Percentiles rank a stretch among this genome's conserved stretches.
Evolutionary conservation across 2,113 vertebrate genomes (phyloP).

Genomic region (Strix aluco): DNA sequence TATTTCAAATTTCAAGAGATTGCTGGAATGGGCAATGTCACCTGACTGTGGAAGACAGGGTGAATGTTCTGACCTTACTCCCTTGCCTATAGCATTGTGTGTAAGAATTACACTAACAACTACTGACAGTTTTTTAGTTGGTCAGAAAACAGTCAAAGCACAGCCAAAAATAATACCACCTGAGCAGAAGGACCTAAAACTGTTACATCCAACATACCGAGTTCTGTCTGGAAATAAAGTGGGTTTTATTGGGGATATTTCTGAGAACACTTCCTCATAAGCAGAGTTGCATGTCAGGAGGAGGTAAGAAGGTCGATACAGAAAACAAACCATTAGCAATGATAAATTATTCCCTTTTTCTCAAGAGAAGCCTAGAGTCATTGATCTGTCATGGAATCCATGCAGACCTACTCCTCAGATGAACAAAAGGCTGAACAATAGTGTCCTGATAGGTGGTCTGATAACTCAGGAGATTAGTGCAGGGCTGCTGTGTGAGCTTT

Average conservation of each 20-base stretch:
- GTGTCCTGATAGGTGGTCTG: neutral
- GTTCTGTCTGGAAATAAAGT: neutral
- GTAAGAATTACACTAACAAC: neutral
- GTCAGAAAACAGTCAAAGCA: neutral
- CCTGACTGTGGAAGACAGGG: neutral
- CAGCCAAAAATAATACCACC: neutral
- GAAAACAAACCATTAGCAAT: constrained; percentile 29
- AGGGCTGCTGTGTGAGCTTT: neutral
- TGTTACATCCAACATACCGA: rapidly evolving
- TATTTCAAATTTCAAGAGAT: neutral
- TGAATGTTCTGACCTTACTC: neutral
- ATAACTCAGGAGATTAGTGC: constrained; percentile 17
- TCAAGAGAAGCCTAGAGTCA: neutral
- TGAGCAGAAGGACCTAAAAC: neutral
- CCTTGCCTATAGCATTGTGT: neutral
- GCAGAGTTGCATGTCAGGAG: neutral
- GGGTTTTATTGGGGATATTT: neutral
- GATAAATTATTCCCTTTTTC: constrained; percentile 3
- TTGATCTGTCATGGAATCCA: constrained; percentile 37
- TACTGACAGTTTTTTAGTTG: neutral
- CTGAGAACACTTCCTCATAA: neutral
- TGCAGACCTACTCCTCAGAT: neutral
- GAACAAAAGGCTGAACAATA: neutral
- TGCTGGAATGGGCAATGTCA: neutral
- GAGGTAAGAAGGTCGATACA: neutral